phyloP scores from a whole-genome alignment of 2,888 invertebrate genomes.

The Cataglyphis cursor region DNA sequence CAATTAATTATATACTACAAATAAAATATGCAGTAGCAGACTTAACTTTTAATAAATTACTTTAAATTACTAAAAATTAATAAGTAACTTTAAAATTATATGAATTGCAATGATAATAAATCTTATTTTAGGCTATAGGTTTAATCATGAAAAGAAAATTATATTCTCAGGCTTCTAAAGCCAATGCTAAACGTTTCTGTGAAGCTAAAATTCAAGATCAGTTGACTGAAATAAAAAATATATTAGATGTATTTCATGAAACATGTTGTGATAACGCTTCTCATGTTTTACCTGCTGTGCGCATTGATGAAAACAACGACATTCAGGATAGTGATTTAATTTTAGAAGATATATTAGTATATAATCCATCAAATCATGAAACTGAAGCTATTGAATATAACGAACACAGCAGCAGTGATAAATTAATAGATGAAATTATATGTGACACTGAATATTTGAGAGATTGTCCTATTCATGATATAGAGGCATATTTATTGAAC shows the following conservation, averaged over 20 bases:
- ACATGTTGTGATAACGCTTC: neutral
- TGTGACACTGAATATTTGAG: neutral
- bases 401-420: neutral
- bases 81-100: no score
- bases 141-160: neutral
- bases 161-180: slow-evolving; percentile 13
- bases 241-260: neutral
- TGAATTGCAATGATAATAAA: no score
- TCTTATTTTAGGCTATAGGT: neutral
- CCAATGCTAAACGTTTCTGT: slow-evolving; percentile 10
- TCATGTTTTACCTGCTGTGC: neutral
- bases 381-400: neutral
- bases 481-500: slow-evolving; percentile 11
- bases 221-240: neutral
- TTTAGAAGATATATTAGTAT: neutral
- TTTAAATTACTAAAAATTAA: no score
- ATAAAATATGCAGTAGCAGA: no score
- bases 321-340: neutral
- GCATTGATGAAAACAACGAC: neutral
- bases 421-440: neutral
- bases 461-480: neutral
- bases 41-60: no score
- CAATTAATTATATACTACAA: no score
- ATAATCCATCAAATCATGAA: neutral
- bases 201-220: slow-evolving; percentile 25